Conservation (phyloP, 53 echinoderm and acorn worm species). For the Henricia sp. region DNA sequence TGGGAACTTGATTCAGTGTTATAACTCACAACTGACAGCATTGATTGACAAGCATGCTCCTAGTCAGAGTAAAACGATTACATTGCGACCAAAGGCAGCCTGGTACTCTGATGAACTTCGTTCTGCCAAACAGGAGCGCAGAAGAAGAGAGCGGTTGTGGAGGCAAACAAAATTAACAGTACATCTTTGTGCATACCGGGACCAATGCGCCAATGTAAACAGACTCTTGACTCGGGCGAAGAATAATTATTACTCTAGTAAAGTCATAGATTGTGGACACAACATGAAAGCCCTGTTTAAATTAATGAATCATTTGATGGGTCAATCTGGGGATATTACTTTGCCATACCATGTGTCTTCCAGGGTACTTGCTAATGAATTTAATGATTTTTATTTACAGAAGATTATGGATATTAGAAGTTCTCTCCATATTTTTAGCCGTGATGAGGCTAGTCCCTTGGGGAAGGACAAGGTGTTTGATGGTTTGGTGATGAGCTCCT, state of each 20-base stretch:
- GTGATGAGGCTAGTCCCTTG: background rate
- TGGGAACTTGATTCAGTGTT: background rate
- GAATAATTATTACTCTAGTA: background rate
- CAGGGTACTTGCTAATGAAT: background rate
- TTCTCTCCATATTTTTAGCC: background rate
- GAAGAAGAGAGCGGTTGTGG: slow-evolving; percentile 22
- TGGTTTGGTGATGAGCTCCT: too few species aligned
- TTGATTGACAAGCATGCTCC: background rate
- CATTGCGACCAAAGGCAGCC: slow-evolving; percentile 11
- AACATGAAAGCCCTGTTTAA: background rate
- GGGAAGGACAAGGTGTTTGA: too few species aligned
- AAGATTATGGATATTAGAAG: slow-evolving; percentile 12
- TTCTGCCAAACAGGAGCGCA: slow-evolving; percentile 8
- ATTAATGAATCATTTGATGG: background rate
- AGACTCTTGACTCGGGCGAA: slow-evolving; percentile 17
- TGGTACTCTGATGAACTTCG: slow-evolving; percentile 33
- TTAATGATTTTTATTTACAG: slow-evolving; percentile 9
- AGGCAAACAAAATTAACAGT: too few species aligned
- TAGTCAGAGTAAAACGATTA: background rate
- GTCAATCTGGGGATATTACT: background rate
- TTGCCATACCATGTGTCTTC: slow-evolving; percentile 3
- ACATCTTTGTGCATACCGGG: too few species aligned
- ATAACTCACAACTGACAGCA: background rate
- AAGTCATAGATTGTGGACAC: background rate
- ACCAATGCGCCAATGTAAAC: background rate